Conservation (phyloP, 2,113 vertebrate genomes). For the Pycnonotus jocosus region DNA sequence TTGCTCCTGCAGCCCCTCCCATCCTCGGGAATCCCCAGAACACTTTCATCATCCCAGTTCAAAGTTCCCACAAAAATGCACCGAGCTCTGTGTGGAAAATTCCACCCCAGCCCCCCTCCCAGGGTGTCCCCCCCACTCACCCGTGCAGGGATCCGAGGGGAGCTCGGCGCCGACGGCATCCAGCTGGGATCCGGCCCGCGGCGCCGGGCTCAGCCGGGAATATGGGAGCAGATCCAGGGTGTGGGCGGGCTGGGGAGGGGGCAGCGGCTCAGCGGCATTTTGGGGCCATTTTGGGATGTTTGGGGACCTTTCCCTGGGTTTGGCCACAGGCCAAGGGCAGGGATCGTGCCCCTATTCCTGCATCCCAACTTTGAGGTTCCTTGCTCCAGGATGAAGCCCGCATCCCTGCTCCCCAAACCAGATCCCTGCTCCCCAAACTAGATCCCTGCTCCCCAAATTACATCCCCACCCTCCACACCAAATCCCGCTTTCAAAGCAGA, state of each 20-base stretch:
- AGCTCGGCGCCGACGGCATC: background rate
- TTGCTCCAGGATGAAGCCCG: background rate
- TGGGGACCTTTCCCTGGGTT: background rate
- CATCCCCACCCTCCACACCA: background rate
- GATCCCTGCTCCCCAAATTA: background rate
- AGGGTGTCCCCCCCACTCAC: background rate
- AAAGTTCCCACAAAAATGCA: background rate
- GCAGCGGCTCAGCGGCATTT: background rate
- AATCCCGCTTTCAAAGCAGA: background rate
- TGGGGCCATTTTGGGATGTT: background rate
- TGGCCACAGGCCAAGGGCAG: background rate
- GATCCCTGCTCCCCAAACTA: background rate
- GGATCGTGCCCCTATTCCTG: background rate
- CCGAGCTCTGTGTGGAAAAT: background rate
- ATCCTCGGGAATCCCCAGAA: background rate
- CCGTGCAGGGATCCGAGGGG: background rate
- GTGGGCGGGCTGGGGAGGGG: background rate
- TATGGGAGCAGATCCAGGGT: background rate
- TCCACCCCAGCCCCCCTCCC: background rate
- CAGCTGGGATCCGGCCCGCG: background rate
- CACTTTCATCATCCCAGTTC: background rate
- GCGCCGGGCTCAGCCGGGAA: conserved; percentile 17
- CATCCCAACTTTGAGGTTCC: background rate
- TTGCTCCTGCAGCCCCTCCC: background rate
- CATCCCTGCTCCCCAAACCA: background rate